Percentiles rank a stretch among this genome's conserved stretches.
Conservation (phyloP, 2,113 vertebrate genomes). For the Crotophaga sulcirostris region DNA sequence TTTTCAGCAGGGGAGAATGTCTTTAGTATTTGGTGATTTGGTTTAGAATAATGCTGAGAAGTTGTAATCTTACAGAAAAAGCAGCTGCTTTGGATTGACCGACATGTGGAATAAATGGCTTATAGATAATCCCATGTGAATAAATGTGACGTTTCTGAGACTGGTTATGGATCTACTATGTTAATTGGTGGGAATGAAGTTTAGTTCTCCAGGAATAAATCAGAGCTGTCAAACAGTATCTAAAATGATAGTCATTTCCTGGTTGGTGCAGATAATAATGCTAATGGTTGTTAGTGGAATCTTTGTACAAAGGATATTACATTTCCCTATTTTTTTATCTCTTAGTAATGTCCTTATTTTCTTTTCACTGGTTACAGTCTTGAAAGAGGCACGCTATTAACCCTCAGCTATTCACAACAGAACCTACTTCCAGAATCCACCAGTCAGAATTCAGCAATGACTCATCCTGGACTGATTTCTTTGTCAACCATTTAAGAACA, state of each 20-base stretch:
- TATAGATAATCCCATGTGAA: conserved; percentile 45
- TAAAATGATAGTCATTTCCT: conserved; percentile 55
- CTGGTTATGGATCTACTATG: conserved; percentile 44
- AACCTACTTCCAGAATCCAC: not conserved
- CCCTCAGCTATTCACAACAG: not conserved
- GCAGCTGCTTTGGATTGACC: conserved; percentile 26
- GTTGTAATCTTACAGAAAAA: conserved; percentile 26
- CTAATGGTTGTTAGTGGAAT: conserved; percentile 31
- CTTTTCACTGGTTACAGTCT: not conserved
- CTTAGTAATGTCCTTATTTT: conserved; percentile 28
- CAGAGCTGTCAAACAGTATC: conserved; percentile 52
- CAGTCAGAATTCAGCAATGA: not conserved
- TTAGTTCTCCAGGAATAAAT: conserved; percentile 44
- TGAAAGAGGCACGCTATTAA: not conserved
- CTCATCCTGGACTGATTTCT: not conserved
- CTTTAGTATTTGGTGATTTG: not conserved
- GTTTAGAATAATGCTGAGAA: conserved; percentile 18
- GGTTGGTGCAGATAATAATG: conserved; percentile 50
- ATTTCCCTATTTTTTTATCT: conserved; percentile 27
- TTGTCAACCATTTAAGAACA: not conserved
- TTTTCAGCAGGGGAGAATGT: not conserved
- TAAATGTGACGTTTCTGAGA: not conserved
- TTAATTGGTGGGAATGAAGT: conserved; percentile 55
- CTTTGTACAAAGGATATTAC: conserved; percentile 27
- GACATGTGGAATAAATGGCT: conserved; percentile 34